These are phyloP conservation scores for Astyanax mexicanus DNA, from an alignment of 2,797 vertebrate genomes.

Conservation along the genomic window DNA sequence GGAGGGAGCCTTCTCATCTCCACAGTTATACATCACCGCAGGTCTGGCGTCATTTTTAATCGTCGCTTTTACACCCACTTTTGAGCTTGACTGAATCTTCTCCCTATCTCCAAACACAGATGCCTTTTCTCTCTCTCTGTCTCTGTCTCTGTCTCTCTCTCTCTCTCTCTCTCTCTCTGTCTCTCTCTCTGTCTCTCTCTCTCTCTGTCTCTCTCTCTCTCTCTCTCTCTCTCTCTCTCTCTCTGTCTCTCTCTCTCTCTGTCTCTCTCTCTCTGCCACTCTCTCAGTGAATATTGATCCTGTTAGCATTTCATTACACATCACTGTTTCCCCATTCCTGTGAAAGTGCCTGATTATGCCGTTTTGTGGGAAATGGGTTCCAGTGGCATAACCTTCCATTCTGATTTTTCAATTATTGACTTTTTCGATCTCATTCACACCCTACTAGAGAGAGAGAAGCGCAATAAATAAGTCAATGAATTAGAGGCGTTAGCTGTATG, in stretches of 20 bases:
- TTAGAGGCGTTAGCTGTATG: not conserved
- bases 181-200: not conserved
- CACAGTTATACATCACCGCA: not conserved
- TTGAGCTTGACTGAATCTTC: constrained; percentile 6
- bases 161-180: not conserved
- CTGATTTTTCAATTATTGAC: constrained; percentile 43
- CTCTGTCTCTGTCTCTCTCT: not conserved
- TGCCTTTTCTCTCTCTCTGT: not conserved
- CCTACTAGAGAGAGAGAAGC: not conserved
- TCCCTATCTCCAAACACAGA: not conserved
- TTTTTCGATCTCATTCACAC: constrained; percentile 3
- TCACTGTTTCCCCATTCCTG: constrained; percentile 36
- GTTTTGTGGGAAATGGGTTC: constrained; percentile 30
- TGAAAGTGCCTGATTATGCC: constrained; percentile 42
- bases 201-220: not conserved
- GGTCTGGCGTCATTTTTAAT: not conserved
- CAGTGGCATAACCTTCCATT: constrained; percentile 23
- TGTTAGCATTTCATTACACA: constrained; percentile 49
- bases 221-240: not conserved
- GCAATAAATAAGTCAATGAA: constrained; percentile 14
- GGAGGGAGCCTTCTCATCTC: constrained; percentile 11
- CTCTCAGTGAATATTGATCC: constrained; percentile 19
- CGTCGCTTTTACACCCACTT: not conserved
- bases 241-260: not conserved
- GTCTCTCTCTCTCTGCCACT: not conserved